Evolutionary conservation across 2,888 invertebrate species (phyloP).

Genomic region (Andrena praecox): DNA sequence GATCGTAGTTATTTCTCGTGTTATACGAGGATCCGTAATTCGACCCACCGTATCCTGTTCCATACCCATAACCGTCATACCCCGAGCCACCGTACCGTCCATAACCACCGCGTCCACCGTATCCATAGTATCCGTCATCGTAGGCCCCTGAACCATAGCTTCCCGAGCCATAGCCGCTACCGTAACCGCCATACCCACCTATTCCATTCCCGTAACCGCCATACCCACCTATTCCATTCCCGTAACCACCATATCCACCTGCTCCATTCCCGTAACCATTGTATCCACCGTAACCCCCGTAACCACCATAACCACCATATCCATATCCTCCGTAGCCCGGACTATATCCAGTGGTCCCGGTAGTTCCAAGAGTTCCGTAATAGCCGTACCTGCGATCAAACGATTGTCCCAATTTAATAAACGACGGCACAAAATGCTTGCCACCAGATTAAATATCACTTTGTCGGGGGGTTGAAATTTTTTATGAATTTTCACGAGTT

Average conservation of each 20-base stretch:
- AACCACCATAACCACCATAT: constrained; percentile 57
- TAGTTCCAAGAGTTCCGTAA: constrained; percentile 46
- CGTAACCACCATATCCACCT: constrained; percentile 60
- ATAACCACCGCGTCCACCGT: constrained; percentile 65
- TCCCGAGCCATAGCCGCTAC: constrained; percentile 53
- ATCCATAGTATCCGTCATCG: constrained; percentile 60
- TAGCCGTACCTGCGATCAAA: constrained; percentile 72
- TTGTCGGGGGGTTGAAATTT: neutral
- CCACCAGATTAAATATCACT: neutral
- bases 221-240: constrained; percentile 44
- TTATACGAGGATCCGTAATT: constrained; percentile 65
- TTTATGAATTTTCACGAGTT: neutral
- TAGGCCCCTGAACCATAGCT: constrained; percentile 59
- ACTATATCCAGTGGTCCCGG: constrained; percentile 34
- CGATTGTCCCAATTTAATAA: neutral
- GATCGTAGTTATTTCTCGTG: constrained; percentile 55
- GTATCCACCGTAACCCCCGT: constrained; percentile 45
- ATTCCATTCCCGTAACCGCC: constrained; percentile 32
- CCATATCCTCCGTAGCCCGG: constrained; percentile 50
- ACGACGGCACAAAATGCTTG: neutral
- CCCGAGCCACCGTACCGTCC: constrained; percentile 77
- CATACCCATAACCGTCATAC: constrained; percentile 86
- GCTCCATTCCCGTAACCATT: constrained; percentile 43
- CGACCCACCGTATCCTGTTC: constrained; percentile 38
- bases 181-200: constrained; percentile 38